Conservation (phyloP, 2,797 vertebrate species). For the Pseudocheirus occidentalis region DNA sequence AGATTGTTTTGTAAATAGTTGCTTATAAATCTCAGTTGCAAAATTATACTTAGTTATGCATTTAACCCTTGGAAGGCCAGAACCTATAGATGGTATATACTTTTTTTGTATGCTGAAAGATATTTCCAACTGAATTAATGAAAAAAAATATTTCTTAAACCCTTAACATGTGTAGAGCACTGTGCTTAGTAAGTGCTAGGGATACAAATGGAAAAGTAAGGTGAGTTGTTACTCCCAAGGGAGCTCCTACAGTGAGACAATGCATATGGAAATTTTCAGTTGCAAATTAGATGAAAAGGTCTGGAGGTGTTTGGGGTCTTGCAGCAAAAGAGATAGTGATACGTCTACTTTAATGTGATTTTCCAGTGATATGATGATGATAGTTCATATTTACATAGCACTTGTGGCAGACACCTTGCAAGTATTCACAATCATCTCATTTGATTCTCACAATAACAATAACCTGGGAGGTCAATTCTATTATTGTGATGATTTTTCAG, state of each 20-base stretch:
- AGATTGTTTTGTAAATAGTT: background rate
- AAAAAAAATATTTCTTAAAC: background rate
- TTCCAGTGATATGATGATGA: background rate
- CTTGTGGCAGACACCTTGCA: background rate
- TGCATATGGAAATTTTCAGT: background rate
- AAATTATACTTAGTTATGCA: background rate
- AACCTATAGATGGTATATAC: background rate
- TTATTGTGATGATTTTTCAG: background rate
- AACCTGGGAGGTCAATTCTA: background rate
- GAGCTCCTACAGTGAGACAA: background rate
- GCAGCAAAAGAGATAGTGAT: background rate
- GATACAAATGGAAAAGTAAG: background rate
- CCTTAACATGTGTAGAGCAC: background rate
- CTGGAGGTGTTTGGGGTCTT: background rate
- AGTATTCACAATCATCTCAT: background rate
- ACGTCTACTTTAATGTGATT: background rate
- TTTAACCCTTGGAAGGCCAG: background rate
- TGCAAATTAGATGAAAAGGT: background rate
- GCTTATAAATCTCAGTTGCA: constrained; percentile 4
- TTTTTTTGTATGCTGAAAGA: background rate
- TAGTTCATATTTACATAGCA: no score
- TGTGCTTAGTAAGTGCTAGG: background rate
- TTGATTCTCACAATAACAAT: background rate
- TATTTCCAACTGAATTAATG: background rate
- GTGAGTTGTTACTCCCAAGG: no score